Conservation (phyloP, 2,888 invertebrate genomes). For the Orthosia incerta region DNA sequence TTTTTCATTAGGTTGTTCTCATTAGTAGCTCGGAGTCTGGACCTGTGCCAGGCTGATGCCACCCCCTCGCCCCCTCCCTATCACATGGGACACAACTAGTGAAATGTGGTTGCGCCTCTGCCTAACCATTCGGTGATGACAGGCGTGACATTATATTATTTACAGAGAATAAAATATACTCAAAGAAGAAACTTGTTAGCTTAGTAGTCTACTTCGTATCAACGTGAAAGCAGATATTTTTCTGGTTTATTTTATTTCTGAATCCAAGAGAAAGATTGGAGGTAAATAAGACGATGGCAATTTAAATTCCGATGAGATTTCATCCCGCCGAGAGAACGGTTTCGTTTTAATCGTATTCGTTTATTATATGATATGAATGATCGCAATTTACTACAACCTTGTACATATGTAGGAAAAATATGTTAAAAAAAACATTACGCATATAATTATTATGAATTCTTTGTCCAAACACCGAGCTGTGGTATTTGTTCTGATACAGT, state of each 20-base stretch:
- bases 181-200: too few species aligned
- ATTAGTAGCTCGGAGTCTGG: too few species aligned
- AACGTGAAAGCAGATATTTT: background rate
- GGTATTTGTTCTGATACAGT: slow-evolving; percentile 40
- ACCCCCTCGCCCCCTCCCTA: too few species aligned
- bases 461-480: slow-evolving; percentile 16
- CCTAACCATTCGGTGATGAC: too few species aligned
- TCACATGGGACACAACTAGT: too few species aligned
- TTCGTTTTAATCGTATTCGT: slow-evolving; percentile 4
- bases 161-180: background rate
- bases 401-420: too few species aligned
- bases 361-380: background rate
- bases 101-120: too few species aligned
- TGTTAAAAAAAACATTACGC: slow-evolving; percentile 18
- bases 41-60: too few species aligned
- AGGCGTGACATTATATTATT: too few species aligned
- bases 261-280: background rate
- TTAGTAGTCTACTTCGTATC: background rate
- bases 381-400: background rate
- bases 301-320: slow-evolving; percentile 24
- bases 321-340: slow-evolving; percentile 1
- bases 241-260: background rate
- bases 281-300: slow-evolving; percentile 15
- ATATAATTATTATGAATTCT: slow-evolving; percentile 31
- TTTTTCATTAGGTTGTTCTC: too few species aligned